phyloP scores from a whole-genome alignment of 2,888 invertebrate genomes.

The Eudasyphora cyanicolor region DNA sequence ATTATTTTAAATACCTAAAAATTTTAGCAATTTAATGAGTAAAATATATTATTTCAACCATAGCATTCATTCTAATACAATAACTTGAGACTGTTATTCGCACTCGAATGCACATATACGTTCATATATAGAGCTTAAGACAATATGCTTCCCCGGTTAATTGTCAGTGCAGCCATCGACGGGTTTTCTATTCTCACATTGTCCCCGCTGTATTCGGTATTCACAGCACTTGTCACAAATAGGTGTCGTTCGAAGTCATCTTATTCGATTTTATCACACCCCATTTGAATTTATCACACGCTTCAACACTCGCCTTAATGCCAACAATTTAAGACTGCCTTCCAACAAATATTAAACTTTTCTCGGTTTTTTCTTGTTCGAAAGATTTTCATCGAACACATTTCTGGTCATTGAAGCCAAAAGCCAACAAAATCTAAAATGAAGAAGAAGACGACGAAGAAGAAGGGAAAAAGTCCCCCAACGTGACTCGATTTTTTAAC shows the following conservation, averaged over 20 bases:
- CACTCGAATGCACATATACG: too few relatives aligned
- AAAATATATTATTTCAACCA: too few relatives aligned
- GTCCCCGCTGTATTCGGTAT: conserved; percentile 5
- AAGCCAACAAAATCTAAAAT: not conserved
- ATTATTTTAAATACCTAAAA: too few relatives aligned
- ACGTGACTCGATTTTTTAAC: conserved; percentile 36
- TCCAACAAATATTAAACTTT: not conserved
- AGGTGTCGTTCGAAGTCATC: conserved; percentile 32
- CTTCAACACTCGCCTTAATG: conserved; percentile 49
- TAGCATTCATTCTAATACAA: too few relatives aligned
- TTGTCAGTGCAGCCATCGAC: not conserved
- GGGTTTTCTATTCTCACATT: not conserved
- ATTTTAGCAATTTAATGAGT: too few relatives aligned
- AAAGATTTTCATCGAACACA: conserved; percentile 25
- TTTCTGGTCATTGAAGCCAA: not conserved
- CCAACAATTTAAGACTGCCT: conserved; percentile 37
- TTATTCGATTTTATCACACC: conserved; percentile 50
- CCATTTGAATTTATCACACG: conserved; percentile 46
- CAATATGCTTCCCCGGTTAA: not conserved
- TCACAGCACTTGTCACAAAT: conserved; percentile 27
- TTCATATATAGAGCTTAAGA: not conserved
- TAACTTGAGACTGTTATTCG: too few relatives aligned
- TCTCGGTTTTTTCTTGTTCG: too few relatives aligned
- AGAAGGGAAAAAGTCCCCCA: not conserved
- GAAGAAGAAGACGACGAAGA: not conserved